These are phyloP conservation scores for Athalia cordata DNA, from an alignment of 2,888 invertebrate genomes.

Conservation along the genomic window DNA sequence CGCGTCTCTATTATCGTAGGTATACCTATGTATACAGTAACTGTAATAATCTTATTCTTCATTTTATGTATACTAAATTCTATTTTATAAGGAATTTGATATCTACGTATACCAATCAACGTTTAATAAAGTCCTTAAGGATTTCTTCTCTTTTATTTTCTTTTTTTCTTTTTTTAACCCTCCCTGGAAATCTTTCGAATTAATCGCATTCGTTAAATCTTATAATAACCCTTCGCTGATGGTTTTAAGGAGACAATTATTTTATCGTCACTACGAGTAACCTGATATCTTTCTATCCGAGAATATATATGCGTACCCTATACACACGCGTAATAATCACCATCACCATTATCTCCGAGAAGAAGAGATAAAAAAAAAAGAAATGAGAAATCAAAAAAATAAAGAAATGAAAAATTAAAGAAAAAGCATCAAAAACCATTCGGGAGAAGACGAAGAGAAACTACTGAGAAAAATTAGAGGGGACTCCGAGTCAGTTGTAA, in stretches of 20 bases:
- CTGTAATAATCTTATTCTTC: conserved; percentile 26
- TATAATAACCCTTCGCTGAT: conserved; percentile 27
- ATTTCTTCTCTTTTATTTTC: neutral
- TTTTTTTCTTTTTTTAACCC: too few relatives aligned
- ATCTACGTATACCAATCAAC: conserved; percentile 64
- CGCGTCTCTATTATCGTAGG: conserved; percentile 54
- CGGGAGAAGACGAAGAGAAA: neutral
- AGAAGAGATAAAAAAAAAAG: neutral
- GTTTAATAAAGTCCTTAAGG: conserved; percentile 65
- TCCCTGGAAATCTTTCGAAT: conserved; percentile 44
- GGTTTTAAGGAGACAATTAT: conserved; percentile 47
- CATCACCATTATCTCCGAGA: conserved; percentile 17
- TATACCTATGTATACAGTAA: conserved; percentile 52
- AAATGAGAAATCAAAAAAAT: too few relatives aligned
- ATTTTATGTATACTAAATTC: neutral
- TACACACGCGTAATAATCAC: conserved; percentile 27
- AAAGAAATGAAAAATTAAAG: neutral
- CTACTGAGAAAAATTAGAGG: conserved; percentile 18
- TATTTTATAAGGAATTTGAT: conserved; percentile 63
- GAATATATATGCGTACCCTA: neutral
- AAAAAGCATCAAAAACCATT: too few relatives aligned
- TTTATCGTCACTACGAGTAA: conserved; percentile 44
- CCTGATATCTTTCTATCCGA: conserved; percentile 41
- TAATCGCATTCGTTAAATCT: conserved; percentile 14
- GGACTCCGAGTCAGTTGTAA: conserved; percentile 28